Conservation (phyloP, 2,888 invertebrate species). For the Euproctis similis region DNA sequence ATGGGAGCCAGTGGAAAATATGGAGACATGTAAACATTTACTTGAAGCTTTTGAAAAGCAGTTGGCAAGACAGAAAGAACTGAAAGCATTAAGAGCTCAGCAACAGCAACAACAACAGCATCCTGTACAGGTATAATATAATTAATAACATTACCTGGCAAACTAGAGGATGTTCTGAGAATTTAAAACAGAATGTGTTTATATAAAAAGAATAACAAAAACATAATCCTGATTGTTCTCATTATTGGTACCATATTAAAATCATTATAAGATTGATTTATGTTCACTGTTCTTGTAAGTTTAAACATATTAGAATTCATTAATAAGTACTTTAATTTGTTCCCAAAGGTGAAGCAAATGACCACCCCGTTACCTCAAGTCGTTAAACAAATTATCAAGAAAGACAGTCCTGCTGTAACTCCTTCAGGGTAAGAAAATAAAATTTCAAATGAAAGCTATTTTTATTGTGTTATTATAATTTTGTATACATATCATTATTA, state of each 20-base stretch:
- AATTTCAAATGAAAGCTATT: no score
- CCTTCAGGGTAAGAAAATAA: constrained; percentile 57
- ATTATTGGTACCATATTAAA: no score
- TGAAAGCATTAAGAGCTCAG: constrained; percentile 75
- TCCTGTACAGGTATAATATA: constrained; percentile 45
- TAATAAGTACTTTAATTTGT: not conserved
- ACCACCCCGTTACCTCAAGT: constrained; percentile 56
- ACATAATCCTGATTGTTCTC: no score
- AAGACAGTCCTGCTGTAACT: constrained; percentile 56
- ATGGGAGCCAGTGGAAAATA: constrained; percentile 87
- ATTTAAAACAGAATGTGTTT: no score
- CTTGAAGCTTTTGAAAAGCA: constrained; percentile 88
- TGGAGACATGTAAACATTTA: constrained; percentile 84
- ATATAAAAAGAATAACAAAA: no score
- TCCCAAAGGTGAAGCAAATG: constrained; percentile 53
- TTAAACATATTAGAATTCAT: no score
- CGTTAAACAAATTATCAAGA: constrained; percentile 53
- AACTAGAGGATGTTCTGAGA: no score
- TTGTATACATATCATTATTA: no score
- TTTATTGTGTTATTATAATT: no score
- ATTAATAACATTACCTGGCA: not conserved
- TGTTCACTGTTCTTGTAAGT: no score
- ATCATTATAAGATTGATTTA: no score
- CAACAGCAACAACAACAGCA: constrained; percentile 55
- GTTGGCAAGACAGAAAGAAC: constrained; percentile 83